Conservation (phyloP, 2,113 vertebrate species). For the Callorhinus ursinus region DNA sequence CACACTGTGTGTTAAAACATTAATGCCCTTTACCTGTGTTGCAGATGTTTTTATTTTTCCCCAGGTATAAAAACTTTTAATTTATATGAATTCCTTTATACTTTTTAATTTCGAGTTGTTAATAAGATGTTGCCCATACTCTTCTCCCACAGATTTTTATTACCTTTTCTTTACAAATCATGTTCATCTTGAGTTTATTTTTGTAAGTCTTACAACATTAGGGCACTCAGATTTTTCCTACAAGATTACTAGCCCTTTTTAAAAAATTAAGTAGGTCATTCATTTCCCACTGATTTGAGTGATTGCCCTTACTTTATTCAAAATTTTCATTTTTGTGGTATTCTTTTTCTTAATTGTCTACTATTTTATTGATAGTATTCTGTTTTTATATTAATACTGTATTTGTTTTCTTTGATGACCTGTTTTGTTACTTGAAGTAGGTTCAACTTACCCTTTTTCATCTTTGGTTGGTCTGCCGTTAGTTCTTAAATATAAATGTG, state of each 20-base stretch:
- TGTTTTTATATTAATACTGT: neutral
- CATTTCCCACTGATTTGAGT: slow-evolving; percentile 2
- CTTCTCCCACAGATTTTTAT: neutral
- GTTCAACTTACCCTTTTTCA: neutral
- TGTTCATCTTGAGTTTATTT: neutral
- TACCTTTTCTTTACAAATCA: neutral
- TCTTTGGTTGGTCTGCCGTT: neutral
- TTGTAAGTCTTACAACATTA: neutral
- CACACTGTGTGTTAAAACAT: neutral
- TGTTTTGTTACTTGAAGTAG: neutral
- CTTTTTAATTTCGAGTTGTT: neutral
- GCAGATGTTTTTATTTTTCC: neutral
- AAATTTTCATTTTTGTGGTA: neutral
- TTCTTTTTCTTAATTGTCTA: neutral
- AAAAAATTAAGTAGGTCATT: neutral
- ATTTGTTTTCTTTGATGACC: neutral
- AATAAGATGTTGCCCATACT: neutral
- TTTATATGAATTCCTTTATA: neutral
- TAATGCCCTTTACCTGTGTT: neutral
- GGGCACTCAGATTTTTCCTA: neutral
- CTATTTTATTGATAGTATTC: neutral
- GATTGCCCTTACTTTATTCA: neutral
- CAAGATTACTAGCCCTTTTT: neutral
- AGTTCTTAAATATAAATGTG: neutral
- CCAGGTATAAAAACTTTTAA: neutral